These are phyloP conservation scores for Champsocephalus esox DNA, from an alignment of 2,797 vertebrate genomes.

Conservation along the genomic window DNA sequence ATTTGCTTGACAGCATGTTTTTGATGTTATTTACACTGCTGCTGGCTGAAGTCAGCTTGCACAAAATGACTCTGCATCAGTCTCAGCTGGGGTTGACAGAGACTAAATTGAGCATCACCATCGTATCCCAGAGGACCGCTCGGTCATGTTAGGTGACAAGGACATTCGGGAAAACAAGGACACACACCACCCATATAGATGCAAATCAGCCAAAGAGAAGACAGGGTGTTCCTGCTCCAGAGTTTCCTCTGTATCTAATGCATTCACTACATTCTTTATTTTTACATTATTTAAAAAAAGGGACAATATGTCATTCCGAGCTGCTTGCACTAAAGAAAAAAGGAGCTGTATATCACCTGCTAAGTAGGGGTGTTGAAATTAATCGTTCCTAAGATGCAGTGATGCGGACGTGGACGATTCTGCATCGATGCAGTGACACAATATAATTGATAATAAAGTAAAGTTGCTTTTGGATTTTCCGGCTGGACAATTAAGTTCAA, in stretches of 20 bases:
- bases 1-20: not conserved
- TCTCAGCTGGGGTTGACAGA: constrained; percentile 1
- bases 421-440: too few relatives aligned
- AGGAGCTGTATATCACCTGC: too few relatives aligned
- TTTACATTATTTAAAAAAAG: not conserved
- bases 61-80: constrained; percentile 1
- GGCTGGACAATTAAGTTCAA: too few relatives aligned
- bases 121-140: constrained; percentile 2
- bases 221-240: not conserved
- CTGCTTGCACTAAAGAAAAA: too few relatives aligned
- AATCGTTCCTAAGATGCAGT: too few relatives aligned
- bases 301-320: too few relatives aligned
- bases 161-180: not conserved
- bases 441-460: too few relatives aligned
- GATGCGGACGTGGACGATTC: too few relatives aligned
- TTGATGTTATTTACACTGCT: not conserved
- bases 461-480: too few relatives aligned
- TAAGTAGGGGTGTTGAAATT: too few relatives aligned
- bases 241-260: not conserved
- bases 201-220: not conserved
- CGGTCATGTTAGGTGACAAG: not conserved
- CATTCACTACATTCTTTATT: not conserved
- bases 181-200: not conserved
- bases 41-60: constrained; percentile 7
- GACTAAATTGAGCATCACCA: not conserved